These are phyloP conservation scores for Rhagoletis pomonella DNA, from an alignment of 1,140 invertebrate genomes.

Conservation along the genomic window DNA sequence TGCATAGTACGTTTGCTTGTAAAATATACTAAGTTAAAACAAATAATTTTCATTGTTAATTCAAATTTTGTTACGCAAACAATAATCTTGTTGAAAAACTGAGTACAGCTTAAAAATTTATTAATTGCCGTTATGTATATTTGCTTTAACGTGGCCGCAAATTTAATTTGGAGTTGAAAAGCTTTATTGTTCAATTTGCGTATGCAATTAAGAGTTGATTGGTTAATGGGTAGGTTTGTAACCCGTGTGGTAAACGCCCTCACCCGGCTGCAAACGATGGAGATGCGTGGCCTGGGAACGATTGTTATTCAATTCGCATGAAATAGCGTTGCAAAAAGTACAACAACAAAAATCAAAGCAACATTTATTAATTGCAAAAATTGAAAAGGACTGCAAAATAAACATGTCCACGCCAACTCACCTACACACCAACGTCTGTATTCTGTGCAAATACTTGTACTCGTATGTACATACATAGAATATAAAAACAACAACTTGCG, in stretches of 20 bases:
- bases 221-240: conserved; percentile 46
- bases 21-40: too few species aligned
- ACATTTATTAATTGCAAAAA: conserved; percentile 53
- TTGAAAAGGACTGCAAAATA: conserved; percentile 50
- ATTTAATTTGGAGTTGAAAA: conserved; percentile 51
- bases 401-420: conserved; percentile 5
- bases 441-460: too few species aligned
- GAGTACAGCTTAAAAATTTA: not conserved
- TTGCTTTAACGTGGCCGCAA: conserved; percentile 42
- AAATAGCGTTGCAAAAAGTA: conserved; percentile 39
- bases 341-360: conserved; percentile 40
- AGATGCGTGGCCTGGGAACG: not conserved
- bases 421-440: too few species aligned
- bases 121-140: conserved; percentile 34
- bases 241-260: not conserved
- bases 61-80: not conserved
- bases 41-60: not conserved
- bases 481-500: too few species aligned
- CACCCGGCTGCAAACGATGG: not conserved
- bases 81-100: not conserved
- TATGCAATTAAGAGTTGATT: conserved; percentile 52
- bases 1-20: too few species aligned
- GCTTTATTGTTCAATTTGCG: conserved; percentile 50
- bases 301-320: conserved; percentile 50
- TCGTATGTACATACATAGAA: too few species aligned